These are phyloP conservation scores for Tichodroma muraria DNA, from an alignment of 2,113 vertebrate species.

Conservation along the genomic window DNA sequence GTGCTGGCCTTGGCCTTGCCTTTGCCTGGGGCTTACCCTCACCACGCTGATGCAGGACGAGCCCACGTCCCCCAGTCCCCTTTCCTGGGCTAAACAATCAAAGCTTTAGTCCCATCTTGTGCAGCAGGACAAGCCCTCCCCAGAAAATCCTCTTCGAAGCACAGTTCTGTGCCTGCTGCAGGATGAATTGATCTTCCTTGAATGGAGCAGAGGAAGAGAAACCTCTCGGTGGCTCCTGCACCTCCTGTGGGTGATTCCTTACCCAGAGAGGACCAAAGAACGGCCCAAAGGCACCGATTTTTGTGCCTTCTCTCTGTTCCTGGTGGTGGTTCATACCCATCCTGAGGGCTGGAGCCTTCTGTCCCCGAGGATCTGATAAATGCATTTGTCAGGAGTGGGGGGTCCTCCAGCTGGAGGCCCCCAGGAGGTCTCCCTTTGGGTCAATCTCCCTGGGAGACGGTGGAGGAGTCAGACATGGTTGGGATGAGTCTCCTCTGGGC, in stretches of 20 bases:
- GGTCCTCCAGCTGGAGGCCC: background rate
- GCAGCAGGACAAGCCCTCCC: no score
- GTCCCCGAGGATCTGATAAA: background rate
- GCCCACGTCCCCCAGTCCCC: background rate
- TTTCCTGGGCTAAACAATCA: background rate
- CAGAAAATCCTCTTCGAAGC: no score
- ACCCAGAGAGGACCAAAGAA: background rate
- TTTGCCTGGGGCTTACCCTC: no score
- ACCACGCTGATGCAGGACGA: background rate
- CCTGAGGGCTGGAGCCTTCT: background rate
- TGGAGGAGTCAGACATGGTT: background rate
- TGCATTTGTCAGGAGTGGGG: background rate
- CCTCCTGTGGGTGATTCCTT: background rate
- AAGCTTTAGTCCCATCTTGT: background rate
- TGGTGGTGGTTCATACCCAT: background rate
- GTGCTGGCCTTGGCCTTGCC: background rate
- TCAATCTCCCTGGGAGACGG: no score
- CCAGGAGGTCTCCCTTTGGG: no score
- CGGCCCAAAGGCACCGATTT: background rate
- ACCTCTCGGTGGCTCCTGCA: background rate
- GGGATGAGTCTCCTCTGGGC: background rate
- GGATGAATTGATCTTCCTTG: background rate
- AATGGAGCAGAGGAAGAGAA: background rate
- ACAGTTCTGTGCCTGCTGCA: background rate
- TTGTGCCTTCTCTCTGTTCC: background rate